Conservation (phyloP, 2,797 vertebrate species). For the Peromyscus melanophrys region DNA sequence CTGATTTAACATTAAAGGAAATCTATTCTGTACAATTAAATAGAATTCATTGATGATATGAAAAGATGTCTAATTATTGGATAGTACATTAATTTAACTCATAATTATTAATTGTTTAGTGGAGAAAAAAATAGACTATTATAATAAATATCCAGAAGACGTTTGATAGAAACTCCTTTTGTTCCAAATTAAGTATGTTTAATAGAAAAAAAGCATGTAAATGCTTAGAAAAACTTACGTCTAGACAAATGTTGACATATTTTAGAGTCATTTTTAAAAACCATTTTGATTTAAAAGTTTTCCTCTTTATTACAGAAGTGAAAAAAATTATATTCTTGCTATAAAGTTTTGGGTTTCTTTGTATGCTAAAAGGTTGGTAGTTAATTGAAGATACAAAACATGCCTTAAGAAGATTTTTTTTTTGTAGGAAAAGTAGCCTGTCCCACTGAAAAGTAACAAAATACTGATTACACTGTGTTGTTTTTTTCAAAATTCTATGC, state of each 20-base stretch:
- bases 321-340: conserved; percentile 38
- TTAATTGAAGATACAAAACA: conserved; percentile 40
- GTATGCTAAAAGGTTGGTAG: background rate
- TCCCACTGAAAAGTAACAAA: background rate
- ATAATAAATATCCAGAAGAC: background rate
- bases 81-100: background rate
- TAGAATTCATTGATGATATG: conserved; percentile 6
- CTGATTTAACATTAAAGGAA: background rate
- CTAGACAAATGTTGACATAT: background rate
- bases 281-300: conserved; percentile 9
- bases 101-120: conserved; percentile 26
- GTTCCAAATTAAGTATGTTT: background rate
- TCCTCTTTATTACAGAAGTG: background rate
- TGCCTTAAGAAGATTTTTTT: background rate
- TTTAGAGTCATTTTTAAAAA: conserved; percentile 17
- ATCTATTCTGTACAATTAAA: background rate
- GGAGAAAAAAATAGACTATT: conserved; percentile 20
- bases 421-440: conserved; percentile 19
- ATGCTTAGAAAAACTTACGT: background rate
- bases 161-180: conserved; percentile 55
- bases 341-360: conserved; percentile 45
- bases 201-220: conserved; percentile 34
- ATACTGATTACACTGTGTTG: background rate
- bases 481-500: conserved; percentile 5
- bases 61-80: background rate